phyloP scores from a whole-genome alignment of 2,888 invertebrate genomes.

The Herminia tarsipennalis region DNA sequence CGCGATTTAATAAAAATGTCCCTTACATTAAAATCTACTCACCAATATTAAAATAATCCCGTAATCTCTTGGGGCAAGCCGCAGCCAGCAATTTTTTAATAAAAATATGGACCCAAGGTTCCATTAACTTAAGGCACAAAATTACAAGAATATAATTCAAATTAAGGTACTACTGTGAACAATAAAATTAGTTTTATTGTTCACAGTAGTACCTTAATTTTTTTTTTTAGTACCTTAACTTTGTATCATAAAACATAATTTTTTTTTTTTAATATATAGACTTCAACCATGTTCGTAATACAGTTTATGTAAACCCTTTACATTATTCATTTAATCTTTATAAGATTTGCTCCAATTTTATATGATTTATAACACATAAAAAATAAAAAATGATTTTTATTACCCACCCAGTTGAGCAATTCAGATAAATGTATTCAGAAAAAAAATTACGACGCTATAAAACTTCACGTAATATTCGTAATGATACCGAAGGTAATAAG shows the following conservation, averaged over 20 bases:
- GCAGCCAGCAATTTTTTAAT: constrained; percentile 19
- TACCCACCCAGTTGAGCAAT: constrained; percentile 22
- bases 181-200: constrained; percentile 14
- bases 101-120: constrained; percentile 25
- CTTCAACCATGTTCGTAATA: no score
- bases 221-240: no score
- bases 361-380: constrained; percentile 31
- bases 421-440: constrained; percentile 27
- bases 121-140: constrained; percentile 17
- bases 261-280: no score
- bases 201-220: no score
- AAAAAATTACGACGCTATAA: constrained; percentile 27
- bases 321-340: neutral
- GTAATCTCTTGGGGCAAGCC: constrained; percentile 20
- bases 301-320: no score
- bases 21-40: constrained; percentile 13
- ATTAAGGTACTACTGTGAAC: constrained; percentile 16
- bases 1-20: constrained; percentile 11
- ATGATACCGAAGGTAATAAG: constrained; percentile 31
- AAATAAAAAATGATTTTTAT: constrained; percentile 33
- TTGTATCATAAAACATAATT: no score
- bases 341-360: constrained; percentile 2
- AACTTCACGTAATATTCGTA: constrained; percentile 30
- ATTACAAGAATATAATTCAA: constrained; percentile 26
- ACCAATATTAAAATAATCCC: constrained; percentile 20